A percentile compares a stretch with the other conserved stretches of the same genome.
Evolutionary conservation across 2,888 invertebrate genomes (phyloP).

Genomic region (Molanna angustata): DNA sequence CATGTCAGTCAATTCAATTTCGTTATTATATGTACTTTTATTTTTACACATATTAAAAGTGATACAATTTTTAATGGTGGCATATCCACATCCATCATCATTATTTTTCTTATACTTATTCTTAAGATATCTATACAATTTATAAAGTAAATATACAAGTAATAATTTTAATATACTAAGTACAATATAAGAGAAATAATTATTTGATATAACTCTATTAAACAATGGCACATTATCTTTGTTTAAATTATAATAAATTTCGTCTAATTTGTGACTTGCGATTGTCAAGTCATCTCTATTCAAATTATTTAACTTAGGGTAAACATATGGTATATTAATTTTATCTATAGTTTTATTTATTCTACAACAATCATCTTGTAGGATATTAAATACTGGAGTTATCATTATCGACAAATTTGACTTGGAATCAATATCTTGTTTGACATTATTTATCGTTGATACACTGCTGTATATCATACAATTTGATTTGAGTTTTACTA

Average conservation of each 20-base stretch:
- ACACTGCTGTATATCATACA: constrained; percentile 8
- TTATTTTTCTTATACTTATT: not conserved
- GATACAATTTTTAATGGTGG: not conserved
- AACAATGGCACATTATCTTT: not conserved
- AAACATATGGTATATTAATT: not conserved
- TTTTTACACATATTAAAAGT: not conserved
- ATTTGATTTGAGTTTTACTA: not conserved
- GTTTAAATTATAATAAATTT: constrained; percentile 5
- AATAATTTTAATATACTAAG: not conserved
- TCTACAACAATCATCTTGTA: constrained; percentile 1
- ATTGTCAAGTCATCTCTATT: not conserved
- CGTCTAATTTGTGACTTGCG: constrained; percentile 1
- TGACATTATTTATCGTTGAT: not conserved
- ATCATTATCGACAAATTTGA: constrained; percentile 1
- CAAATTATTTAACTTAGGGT: not conserved
- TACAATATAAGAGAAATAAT: constrained; percentile 1
- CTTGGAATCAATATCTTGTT: not conserved
- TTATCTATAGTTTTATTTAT: not conserved
- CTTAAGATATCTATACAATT: not conserved
- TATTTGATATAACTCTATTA: not conserved
- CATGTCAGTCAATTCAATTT: no score
- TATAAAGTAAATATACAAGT: not conserved
- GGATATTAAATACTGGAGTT: not conserved
- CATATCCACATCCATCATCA: not conserved
- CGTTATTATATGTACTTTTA: no score